Conservation (phyloP, 2,113 vertebrate species). For the Neolamprologus cancellatus region DNA sequence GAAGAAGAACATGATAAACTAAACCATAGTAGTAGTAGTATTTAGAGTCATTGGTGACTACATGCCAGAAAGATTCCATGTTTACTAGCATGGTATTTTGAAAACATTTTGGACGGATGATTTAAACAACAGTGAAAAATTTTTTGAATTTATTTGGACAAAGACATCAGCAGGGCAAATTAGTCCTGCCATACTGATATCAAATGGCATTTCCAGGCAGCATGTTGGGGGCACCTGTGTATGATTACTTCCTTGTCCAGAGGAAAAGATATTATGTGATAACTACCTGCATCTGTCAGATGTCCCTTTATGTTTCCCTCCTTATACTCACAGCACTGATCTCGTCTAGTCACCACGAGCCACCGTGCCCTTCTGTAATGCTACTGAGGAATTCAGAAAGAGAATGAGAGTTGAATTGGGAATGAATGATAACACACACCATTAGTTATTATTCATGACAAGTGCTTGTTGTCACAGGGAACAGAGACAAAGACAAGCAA, state of each 20-base stretch:
- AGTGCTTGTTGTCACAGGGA: background rate
- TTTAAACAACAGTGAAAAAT: background rate
- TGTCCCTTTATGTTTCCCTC: background rate
- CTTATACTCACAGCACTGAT: background rate
- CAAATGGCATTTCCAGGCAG: background rate
- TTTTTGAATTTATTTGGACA: background rate
- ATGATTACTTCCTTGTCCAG: background rate
- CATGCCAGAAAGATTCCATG: background rate
- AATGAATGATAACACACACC: background rate
- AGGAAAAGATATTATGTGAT: conserved; percentile 11
- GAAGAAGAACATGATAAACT: background rate
- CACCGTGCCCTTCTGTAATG: background rate
- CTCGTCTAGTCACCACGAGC: background rate
- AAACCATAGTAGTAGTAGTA: background rate
- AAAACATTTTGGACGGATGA: background rate
- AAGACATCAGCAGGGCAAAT: background rate
- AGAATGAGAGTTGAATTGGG: background rate
- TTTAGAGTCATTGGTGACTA: background rate
- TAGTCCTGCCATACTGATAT: background rate
- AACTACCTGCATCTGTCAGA: background rate
- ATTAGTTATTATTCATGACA: background rate
- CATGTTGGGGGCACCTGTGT: background rate
- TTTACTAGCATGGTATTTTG: background rate
- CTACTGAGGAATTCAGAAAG: background rate
- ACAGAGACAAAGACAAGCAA: background rate